Evolutionary conservation across 2,888 invertebrate species (phyloP), one percentile per base, ranked within the genome.

Genomic region (Tenthredo scrophulariae): DNA sequence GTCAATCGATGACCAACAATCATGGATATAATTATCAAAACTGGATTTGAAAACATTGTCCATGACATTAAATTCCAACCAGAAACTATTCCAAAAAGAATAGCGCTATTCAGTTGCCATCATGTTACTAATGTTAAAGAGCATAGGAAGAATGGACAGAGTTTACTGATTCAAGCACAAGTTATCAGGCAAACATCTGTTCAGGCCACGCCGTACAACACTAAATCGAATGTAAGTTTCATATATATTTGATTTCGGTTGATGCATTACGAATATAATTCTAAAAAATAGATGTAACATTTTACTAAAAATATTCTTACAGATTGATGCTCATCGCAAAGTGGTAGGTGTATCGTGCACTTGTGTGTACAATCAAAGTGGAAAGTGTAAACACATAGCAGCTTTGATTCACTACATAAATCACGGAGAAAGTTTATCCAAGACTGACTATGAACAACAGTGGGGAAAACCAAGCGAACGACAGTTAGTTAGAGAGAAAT

Each of bases 31-130:
- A 43, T 75, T 15, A 50, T 75, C 43, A 75, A 75, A 75, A 46
- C 75, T 75, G 75, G 75, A 33, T 75, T 75, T 75, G 75, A 75
- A 75, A 46, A 75, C 15, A 10, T 75, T 5, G 43, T 15, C 6
- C 75, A 75, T 50, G 50, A 50, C 29, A 50, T 75, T 29, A 2
- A 1, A 75, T 75, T 75, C 75, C 75, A 75, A 75, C 75, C 75
- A 43, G 75, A 75, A 43, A 46, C 75, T 9, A 43, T 75, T 43
- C 75, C 75, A 75, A 75, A 75, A 43, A 50, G 75, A 22, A 75
- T 43, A 75, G 46, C 4, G 10, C n/a, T n/a, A 54, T 15, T 18
- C n/a, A 54, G 4, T 18, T 15, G 9, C 9, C 5, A 18, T 18
- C 54, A 75, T 54, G n/a, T 65, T n/a, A 26, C 5, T 7, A 65